These are phyloP conservation scores for Drosophila fungiperda DNA, from an alignment of 2,888 invertebrate genomes.

Conservation along the genomic window DNA sequence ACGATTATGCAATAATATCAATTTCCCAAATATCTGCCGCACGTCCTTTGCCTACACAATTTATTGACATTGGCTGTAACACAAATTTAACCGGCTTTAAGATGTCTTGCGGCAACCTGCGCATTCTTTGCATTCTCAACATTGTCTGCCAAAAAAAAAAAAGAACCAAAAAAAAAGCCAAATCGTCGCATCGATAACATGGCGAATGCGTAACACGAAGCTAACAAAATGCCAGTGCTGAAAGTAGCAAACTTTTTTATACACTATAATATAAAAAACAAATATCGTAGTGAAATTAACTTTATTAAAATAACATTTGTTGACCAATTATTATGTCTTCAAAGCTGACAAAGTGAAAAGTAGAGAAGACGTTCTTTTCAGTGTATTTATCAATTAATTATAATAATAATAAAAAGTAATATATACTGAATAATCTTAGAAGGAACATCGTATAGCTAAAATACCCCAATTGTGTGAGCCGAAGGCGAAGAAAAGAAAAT, in stretches of 20 bases:
- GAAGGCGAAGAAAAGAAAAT: conserved; percentile 2
- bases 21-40: conserved; percentile 39
- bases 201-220: conserved; percentile 52
- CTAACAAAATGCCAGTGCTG: conserved; percentile 1
- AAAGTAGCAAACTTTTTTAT: not conserved
- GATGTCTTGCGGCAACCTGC: conserved; percentile 10
- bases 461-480: conserved; percentile 21
- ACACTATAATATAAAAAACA: not conserved
- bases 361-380: not conserved
- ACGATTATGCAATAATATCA: conserved; percentile 55
- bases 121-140: conserved; percentile 2
- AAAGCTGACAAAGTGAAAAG: not conserved
- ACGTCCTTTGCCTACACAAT: conserved; percentile 31
- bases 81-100: conserved; percentile 38
- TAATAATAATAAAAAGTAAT: not conserved
- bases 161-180: not conserved
- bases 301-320: not conserved
- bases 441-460: conserved; percentile 6
- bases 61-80: conserved; percentile 36
- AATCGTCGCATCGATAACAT: conserved; percentile 21
- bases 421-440: not conserved
- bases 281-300: not conserved
- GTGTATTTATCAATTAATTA: not conserved
- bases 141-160: not conserved
- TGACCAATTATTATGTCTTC: not conserved